A percentile compares a stretch with the other conserved stretches of the same genome.
These are phyloP conservation scores for Drosophila elegans DNA, from an alignment of 1,140 invertebrate genomes.

Conservation along the genomic window DNA sequence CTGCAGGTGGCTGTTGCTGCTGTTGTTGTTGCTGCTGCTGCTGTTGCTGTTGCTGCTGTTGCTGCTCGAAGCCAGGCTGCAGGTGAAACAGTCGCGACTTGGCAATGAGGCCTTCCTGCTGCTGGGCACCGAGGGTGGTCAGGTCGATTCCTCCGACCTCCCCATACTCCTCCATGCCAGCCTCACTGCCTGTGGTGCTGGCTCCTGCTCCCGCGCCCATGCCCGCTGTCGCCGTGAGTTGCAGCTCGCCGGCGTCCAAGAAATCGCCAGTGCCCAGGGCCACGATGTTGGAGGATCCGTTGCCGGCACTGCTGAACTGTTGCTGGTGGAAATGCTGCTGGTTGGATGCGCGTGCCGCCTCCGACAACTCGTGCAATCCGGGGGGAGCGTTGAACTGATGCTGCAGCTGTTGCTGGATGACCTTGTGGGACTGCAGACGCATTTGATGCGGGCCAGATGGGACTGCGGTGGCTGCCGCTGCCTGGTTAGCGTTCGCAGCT, in stretches of 20 bases:
- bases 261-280: conserved; percentile 67
- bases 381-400: conserved; percentile 84
- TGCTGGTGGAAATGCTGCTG: conserved; percentile 82
- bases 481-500: conserved; percentile 50
- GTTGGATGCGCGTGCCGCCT: conserved; percentile 85
- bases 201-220: conserved; percentile 37
- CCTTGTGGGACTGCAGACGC: conserved; percentile 74
- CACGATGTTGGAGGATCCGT: conserved; percentile 61
- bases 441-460: conserved; percentile 62
- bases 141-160: conserved; percentile 73
- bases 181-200: conserved; percentile 50
- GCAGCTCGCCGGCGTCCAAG: conserved; percentile 63
- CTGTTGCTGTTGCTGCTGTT: conserved; percentile 63
- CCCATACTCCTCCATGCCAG: conserved; percentile 69
- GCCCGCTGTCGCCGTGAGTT: conserved; percentile 44
- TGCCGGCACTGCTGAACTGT: conserved; percentile 61
- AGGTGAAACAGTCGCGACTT: conserved; percentile 82
- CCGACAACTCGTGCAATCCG: conserved; percentile 86
- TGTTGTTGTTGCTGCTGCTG: conserved; percentile 63
- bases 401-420: conserved; percentile 85
- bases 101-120: conserved; percentile 80
- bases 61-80: conserved; percentile 83
- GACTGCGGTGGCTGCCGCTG: conserved; percentile 28
- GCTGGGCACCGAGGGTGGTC: conserved; percentile 79
- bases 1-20: conserved; percentile 44